A percentile compares a stretch with the other conserved stretches of the same genome.
phyloP scores from a whole-genome alignment of 2,888 invertebrate species.

The Stictocephala bisonia region DNA sequence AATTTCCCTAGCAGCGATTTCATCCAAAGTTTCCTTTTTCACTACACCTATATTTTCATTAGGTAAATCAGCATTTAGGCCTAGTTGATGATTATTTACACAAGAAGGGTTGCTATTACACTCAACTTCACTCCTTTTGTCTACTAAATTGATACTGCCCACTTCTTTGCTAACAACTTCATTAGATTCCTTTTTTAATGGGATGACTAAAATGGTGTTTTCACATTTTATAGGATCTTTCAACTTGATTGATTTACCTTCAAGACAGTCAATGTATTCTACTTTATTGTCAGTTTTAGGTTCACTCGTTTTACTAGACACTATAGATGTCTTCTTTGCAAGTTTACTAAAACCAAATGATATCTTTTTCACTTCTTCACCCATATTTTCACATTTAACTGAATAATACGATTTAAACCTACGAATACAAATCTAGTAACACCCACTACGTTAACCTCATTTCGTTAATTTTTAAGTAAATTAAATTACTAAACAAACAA shows the following conservation, averaged over 20 bases:
- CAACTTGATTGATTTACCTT: conserved; percentile 81
- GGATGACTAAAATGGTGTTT: conserved; percentile 52
- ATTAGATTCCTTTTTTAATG: conserved; percentile 48
- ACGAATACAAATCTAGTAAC: too few species aligned
- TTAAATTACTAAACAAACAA: too few species aligned
- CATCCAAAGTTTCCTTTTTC: conserved; percentile 71
- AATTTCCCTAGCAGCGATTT: conserved; percentile 80
- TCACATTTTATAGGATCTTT: conserved; percentile 71
- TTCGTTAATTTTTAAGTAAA: too few species aligned
- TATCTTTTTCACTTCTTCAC: conserved; percentile 77
- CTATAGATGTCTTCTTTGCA: conserved; percentile 67
- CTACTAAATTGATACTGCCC: too few species aligned
- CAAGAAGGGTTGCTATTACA: too few species aligned
- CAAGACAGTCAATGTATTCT: conserved; percentile 83
- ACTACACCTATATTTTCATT: too few species aligned
- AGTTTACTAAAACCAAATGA: conserved; percentile 84
- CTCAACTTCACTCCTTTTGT: too few species aligned
- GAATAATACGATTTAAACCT: too few species aligned
- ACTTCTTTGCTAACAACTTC: not conserved
- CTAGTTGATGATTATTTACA: not conserved
- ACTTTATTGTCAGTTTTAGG: conserved; percentile 61
- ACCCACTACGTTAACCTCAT: too few species aligned
- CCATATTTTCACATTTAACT: too few species aligned
- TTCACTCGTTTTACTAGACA: conserved; percentile 56
- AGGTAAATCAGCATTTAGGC: conserved; percentile 24